Evolutionary conservation across 2,797 vertebrate species (phyloP), one percentile per base, ranked within the genome.

Genomic region (Pseudochirops corinnae): DNA sequence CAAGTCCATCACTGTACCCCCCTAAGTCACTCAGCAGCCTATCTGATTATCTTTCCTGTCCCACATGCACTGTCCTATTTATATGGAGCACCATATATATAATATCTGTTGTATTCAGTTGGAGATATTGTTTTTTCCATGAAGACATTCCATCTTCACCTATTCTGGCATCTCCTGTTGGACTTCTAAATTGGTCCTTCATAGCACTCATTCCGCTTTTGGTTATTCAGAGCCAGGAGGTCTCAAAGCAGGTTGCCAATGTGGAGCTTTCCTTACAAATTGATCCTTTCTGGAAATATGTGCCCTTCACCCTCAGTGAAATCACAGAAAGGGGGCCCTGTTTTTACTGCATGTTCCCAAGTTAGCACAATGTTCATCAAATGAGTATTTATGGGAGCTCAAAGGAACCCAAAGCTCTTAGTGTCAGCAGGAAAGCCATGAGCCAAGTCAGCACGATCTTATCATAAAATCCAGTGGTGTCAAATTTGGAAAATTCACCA

Each of bases 311-410:
- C 74, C 39, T 95, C 39, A 94, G 28, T 5, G 39, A 24, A 87
- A 31, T 26, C 91, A 57, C 55, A 90, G 11, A 55, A 91, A 46
- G 26, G 21, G n/a, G 39, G 4, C 87, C 46, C 21, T 9, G 16
- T 74, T 92, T 74, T 58, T 33, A n/a, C 0, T 67, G 14, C 93
- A 55, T 62, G 5, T 90, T 56, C 55, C 21, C n/a, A 96, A 60
- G 28, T 92, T 60, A 91, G 29, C 92, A 29, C 21, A 93, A 21
- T 3, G 10, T 93, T 57, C 90, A n/a, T 52, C 90, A 95, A 93
- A 74, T 93, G 55, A 53, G 56, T 90, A 50, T 96, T 93, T 60
- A 50, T 39, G 0, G 26, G 1, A 62, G 74, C 56, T 96, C 39
- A 55, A 92, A 46, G n/a, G 55, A 87, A 96, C 39, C 46, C 50